Base-by-base conservation (phyloP, 2,888 invertebrate species). In the Trissolcus brochymenae region DNA sequence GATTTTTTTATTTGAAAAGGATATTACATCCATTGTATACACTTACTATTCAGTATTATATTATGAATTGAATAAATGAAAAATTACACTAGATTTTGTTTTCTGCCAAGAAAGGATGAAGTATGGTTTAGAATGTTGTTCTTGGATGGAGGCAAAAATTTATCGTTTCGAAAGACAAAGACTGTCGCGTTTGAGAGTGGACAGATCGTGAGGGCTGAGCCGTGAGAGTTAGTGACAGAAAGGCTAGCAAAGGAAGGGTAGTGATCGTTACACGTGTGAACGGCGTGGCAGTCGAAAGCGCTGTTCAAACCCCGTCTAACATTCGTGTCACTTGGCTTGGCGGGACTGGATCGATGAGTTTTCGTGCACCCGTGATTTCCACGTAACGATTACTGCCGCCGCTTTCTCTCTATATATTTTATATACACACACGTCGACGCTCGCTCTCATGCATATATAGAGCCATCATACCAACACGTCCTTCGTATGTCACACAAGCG, bases 341-440 rank as follows among this genome's bases (percentile, higher is more conserved):
- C 80, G 80, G 80, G 80, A 75, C 78, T 46, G 73, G 76, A 80
- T 80, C 79, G 76, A 75, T 70, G 80, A 81, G 73, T 80, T 82
- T 79, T 80, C 80, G 74, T 76, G 78, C 79, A 65, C 67, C 68
- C 73, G 75, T 79, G 76, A 79, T 73, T 78, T 72, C 77, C 77
- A 53, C 65, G 78, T 46, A 80, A 80, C 76, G 80, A 78, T 78
- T 77, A 77, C 75, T 62, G 57, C 62, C 54, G 29, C 55, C 55
- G 43, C 68, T 19, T 55, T 17, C 14, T 53, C 7, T 40, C 40
- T 65, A 16, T 59, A 53, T 55, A 29, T 59, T 51, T 83, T 60
- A 73, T 56, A 55, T 68, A 61, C 35, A 55, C 49, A 53, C 40
- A 14, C 6, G 13, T 43, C 1, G 13, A 17, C 9, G 16, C 50